Evolutionary conservation across 2,888 invertebrate genomes (phyloP), one percentile per base, ranked within the genome.

Genomic region (Pollenia amentaria): DNA sequence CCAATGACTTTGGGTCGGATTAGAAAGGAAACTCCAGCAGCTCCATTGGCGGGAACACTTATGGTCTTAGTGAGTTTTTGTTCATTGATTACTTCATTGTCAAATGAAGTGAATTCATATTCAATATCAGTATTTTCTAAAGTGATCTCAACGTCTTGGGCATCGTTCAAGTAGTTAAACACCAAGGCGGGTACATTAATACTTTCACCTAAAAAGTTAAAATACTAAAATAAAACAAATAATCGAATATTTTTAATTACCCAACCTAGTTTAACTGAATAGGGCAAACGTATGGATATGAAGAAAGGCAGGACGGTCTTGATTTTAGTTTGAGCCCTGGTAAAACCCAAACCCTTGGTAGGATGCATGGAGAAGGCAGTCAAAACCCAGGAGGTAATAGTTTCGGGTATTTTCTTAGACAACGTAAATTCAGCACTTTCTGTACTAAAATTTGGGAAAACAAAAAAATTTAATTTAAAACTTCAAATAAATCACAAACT

Each of bases 41-140:
- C 96, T 0, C 95, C 94, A 79, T 96, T 96, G 12, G 97, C 95
- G 18, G 95, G 95, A 0, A 97, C 95, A 1, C 94, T 93, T 11
- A 97, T 92, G 51, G 94, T 95, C 90, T 96, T 95, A 18, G 97
- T 96, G 75, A 95, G 95, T 53, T 96, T 95, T 92, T 97, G 94
- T 90, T 98, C 97, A 92, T 98, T 99, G 92, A 97, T 97, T 7
- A 99, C 95, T 14, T 97, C 96, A 44, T 97, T 96, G 62, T 98
- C 96, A 69, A 98, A 95, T 0, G 97, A 97, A 65, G 99, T 94
- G 44, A 97, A 96, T 94, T 99, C 99, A 40, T 98, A 92, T 72
- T 96, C 96, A 88, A 96, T 96, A 72, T 96, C 96, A 51, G 95
- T 95, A 93, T 97, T 97, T 89, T 97, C 96, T 90, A 99, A 94